Percentiles rank a stretch among this genome's conserved stretches.
These are phyloP conservation scores for Drosophila mimica DNA, from an alignment of 2,888 invertebrate species.

Conservation along the genomic window DNA sequence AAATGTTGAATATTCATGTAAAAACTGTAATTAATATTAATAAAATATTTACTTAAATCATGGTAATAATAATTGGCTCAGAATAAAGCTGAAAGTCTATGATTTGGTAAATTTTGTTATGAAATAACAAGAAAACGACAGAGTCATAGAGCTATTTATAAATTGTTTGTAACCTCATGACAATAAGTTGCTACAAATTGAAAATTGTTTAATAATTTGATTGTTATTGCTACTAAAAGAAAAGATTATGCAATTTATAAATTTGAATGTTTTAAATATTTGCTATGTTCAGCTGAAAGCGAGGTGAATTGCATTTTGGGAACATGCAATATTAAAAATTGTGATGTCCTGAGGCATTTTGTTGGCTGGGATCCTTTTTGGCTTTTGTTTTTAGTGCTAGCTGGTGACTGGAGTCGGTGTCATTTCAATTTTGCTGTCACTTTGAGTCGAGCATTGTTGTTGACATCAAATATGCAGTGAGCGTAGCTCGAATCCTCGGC, in stretches of 20 bases:
- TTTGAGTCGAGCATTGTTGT: slow-evolving; percentile 57
- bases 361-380: slow-evolving; percentile 1
- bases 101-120: background rate
- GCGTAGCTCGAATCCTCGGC: slow-evolving; percentile 42
- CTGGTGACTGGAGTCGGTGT: slow-evolving; percentile 25
- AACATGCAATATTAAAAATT: slow-evolving; percentile 10
- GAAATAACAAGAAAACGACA: background rate
- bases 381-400: slow-evolving; percentile 19
- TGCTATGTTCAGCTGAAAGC: background rate
- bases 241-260: too few species aligned
- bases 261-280: background rate
- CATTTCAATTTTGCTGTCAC: slow-evolving; percentile 59
- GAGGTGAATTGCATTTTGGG: slow-evolving; percentile 13
- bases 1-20: background rate
- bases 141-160: background rate
- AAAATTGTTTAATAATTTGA: too few species aligned
- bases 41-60: background rate
- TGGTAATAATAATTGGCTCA: background rate
- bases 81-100: background rate
- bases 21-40: background rate
- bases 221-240: background rate
- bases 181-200: too few species aligned
- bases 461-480: slow-evolving; percentile 61
- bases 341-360: background rate
- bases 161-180: background rate